Percentiles rank a stretch among this genome's conserved stretches.
These are phyloP conservation scores for Cybosia mesomella DNA, from an alignment of 2,888 invertebrate genomes.

Conservation along the genomic window DNA sequence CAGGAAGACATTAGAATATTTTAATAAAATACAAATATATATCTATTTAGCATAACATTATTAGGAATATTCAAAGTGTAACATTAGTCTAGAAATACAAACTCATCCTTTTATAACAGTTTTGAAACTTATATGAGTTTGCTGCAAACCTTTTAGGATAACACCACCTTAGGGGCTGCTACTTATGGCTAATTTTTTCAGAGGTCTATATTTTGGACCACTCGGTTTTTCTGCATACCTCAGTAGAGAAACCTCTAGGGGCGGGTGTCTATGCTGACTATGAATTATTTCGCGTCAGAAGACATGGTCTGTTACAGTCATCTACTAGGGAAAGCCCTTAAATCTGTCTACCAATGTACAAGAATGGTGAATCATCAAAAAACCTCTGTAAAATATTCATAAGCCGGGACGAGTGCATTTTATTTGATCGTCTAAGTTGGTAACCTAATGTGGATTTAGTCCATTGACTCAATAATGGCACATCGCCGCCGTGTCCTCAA, in stretches of 20 bases:
- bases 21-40: neutral
- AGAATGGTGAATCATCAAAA: neutral
- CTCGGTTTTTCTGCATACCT: neutral
- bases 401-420: too few relatives aligned
- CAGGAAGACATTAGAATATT: neutral
- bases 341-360: neutral
- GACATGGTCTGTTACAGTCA: too few relatives aligned
- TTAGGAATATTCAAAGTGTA: neutral
- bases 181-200: neutral
- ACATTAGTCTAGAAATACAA: neutral
- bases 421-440: too few relatives aligned
- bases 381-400: too few relatives aligned
- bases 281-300: too few relatives aligned
- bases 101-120: constrained; percentile 4
- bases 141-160: neutral
- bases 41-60: neutral
- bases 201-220: neutral
- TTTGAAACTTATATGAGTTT: neutral
- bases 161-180: neutral
- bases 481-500: too few relatives aligned
- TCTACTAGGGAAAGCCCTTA: too few relatives aligned
- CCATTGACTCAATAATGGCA: too few relatives aligned
- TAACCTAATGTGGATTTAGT: too few relatives aligned
- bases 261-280: too few relatives aligned
- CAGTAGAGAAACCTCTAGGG: neutral